Percentiles rank a stretch among this genome's conserved stretches.
Evolutionary conservation across 1,140 invertebrate genomes (phyloP).

Genomic region (Drosophila paulistorum): DNA sequence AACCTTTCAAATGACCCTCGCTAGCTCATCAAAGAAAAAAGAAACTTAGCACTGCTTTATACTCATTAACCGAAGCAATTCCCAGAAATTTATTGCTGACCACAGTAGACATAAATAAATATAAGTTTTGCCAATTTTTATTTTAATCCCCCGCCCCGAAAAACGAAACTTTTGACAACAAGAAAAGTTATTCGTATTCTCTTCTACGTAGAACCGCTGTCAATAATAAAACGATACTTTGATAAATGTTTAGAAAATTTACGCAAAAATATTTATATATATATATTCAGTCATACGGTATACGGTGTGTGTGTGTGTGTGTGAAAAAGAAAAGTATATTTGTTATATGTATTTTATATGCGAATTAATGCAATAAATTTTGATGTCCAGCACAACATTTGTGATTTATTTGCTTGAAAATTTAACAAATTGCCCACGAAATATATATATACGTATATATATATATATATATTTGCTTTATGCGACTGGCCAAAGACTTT

Average conservation of each 20-base stretch:
- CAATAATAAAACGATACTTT: slow-evolving; percentile 73
- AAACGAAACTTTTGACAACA: slow-evolving; percentile 59
- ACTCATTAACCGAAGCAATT: slow-evolving; percentile 47
- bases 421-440: slow-evolving; percentile 66
- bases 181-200: slow-evolving; percentile 22
- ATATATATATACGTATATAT: slow-evolving; percentile 39
- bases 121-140: slow-evolving; percentile 60
- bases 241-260: slow-evolving; percentile 76
- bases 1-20: background rate
- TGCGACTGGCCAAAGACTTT: too few species aligned
- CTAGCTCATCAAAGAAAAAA: background rate
- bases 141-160: slow-evolving; percentile 42
- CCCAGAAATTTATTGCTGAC: slow-evolving; percentile 65
- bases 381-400: slow-evolving; percentile 65
- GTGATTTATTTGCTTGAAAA: slow-evolving; percentile 74
- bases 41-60: slow-evolving; percentile 36
- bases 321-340: background rate
- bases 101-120: slow-evolving; percentile 53
- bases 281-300: background rate
- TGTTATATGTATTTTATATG: slow-evolving; percentile 57
- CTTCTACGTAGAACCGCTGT: slow-evolving; percentile 50
- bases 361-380: slow-evolving; percentile 79
- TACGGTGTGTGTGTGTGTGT: background rate
- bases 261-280: slow-evolving; percentile 47
- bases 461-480: slow-evolving; percentile 24